phyloP scores from a whole-genome alignment of 2,113 vertebrate species.

The Corythaeola cristata region DNA sequence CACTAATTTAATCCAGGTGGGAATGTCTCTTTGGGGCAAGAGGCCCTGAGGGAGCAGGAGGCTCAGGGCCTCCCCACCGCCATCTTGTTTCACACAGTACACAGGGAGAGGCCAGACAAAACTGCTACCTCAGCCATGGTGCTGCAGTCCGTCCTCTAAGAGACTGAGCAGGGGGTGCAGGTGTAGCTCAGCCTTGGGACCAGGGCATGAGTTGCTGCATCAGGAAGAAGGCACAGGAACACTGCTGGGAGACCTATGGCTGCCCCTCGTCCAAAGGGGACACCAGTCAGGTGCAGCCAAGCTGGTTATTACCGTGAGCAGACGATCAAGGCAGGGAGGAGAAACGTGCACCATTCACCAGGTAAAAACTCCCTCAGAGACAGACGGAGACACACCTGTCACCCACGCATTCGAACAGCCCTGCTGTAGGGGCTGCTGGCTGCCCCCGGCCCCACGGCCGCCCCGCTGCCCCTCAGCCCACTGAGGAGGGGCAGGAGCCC shows the following conservation, averaged over 20 bases:
- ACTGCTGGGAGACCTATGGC: background rate
- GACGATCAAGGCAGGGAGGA: background rate
- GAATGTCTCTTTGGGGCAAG: background rate
- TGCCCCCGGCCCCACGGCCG: fast-evolving
- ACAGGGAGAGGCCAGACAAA: background rate
- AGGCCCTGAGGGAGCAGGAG: background rate
- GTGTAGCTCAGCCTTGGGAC: background rate
- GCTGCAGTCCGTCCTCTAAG: too few species aligned
- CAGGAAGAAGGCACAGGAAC: background rate
- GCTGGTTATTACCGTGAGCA: background rate
- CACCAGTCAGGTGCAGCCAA: background rate
- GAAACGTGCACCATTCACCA: background rate
- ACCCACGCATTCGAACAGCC: fast-evolving
- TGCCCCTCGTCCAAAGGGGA: background rate
- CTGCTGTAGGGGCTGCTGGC: background rate
- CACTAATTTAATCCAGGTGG: background rate
- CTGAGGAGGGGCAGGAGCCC: background rate
- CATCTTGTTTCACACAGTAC: background rate
- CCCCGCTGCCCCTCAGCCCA: fast-evolving
- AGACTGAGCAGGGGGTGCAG: fast-evolving
- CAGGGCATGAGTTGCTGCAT: background rate
- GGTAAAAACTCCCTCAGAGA: background rate
- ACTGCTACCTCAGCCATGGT: background rate
- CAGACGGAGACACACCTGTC: background rate
- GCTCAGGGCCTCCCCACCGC: background rate